Conservation (phyloP, 2,888 invertebrate genomes). For the Chaitophorus viminalis region DNA sequence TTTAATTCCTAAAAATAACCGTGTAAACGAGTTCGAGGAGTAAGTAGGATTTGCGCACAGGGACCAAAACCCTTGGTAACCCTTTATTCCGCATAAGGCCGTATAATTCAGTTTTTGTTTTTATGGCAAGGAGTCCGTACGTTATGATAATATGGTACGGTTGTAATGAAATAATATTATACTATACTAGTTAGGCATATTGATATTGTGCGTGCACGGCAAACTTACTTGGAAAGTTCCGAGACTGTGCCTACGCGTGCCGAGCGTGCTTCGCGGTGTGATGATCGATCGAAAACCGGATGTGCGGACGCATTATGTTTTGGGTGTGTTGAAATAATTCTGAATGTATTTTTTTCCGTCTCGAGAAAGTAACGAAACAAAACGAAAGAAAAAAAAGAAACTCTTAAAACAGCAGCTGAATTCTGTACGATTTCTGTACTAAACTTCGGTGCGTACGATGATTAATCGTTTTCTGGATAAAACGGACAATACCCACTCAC, state of each 20-base stretch:
- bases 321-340: not conserved
- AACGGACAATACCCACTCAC: no score
- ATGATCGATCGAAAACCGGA: constrained; percentile 19
- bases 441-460: not conserved
- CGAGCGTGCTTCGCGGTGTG: not conserved
- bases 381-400: not conserved
- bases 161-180: not conserved
- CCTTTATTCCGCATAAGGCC: no score
- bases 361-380: not conserved
- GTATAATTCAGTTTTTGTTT: no score
- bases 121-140: not conserved
- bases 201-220: not conserved
- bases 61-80: no score
- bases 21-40: no score
- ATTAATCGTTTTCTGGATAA: no score
- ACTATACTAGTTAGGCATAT: not conserved
- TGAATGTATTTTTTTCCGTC: not conserved
- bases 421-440: not conserved
- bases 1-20: no score
- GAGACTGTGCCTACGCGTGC: not conserved
- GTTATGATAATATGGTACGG: not conserved
- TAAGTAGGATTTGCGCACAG: no score
- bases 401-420: not conserved
- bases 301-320: not conserved
- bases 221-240: constrained; percentile 26